Evolutionary conservation across 2,888 invertebrate species (phyloP).

Genomic region (Zootermopsis nevadensis): DNA sequence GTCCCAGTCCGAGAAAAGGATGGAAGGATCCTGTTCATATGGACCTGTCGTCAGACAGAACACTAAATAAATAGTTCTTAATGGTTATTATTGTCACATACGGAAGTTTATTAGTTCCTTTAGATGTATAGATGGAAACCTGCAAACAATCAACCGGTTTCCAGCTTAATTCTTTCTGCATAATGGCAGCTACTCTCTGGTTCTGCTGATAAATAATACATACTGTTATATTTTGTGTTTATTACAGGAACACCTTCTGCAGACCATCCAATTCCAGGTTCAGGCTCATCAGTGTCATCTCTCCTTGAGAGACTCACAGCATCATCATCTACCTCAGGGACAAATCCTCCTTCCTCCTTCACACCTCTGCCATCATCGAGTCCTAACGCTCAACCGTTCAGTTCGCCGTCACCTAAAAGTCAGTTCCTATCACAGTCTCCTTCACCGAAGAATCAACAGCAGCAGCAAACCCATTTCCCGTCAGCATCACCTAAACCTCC

Average conservation of each 20-base stretch:
- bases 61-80: no score
- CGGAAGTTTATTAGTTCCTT: no score
- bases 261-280: slow-evolving; percentile 69
- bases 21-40: no score
- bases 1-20: no score
- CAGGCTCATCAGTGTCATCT: slow-evolving; percentile 60
- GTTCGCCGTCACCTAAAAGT: slow-evolving; percentile 34
- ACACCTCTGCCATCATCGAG: slow-evolving; percentile 29
- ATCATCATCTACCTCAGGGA: slow-evolving; percentile 55
- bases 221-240: neutral
- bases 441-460: slow-evolving; percentile 45
- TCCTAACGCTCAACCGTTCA: slow-evolving; percentile 2
- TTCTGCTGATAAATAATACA: no score
- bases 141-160: no score
- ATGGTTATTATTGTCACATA: no score
- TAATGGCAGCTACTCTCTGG: no score
- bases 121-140: no score
- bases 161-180: no score
- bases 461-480: slow-evolving; percentile 34
- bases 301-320: slow-evolving; percentile 67
- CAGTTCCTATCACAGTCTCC: slow-evolving; percentile 46
- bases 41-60: no score
- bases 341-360: slow-evolving; percentile 39
- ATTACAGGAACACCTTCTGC: slow-evolving; percentile 68
- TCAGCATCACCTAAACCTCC: slow-evolving; percentile 47